Evolutionary conservation across 2,113 vertebrate species (phyloP), one percentile per base, ranked within the genome.

Genomic region (Xiphorhynchus elegans): DNA sequence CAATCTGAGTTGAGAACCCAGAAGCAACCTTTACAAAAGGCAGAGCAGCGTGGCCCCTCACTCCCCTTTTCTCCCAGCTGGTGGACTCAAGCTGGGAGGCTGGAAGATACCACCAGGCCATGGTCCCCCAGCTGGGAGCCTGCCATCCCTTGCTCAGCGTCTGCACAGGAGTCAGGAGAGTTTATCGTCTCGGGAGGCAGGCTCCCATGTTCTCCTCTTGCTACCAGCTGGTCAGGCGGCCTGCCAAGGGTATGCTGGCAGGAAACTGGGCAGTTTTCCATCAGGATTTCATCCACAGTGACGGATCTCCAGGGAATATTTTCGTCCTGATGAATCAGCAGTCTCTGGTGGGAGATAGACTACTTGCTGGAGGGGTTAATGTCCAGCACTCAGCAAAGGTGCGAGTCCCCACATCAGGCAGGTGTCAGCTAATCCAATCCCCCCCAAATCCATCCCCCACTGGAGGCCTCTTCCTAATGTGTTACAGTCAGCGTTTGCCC

Each of bases 251-350:
- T 59, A 44, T 67, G 85, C 96, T 96, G 94, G 92, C 95, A 96
- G 96, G 96, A 96, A 94, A 92, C 79, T 8, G 35, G 93, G 93
- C 52, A 39, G 64, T 35, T 90, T 95, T 95, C 96, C 95, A 95
- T 90, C 73, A 92, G 93, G 91, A 96, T 96, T 87, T 95, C 91
- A 91, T 91, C 92, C 3, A 0, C 81, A 17, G 76, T 5, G 23
- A 81, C 3, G 2, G 56, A 78, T 81, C 95, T 84, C 91, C 1
- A 8, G 95, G 86, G 95, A 89, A 87, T 84, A 63, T 95, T 95
- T 93, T 80, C 10, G n/a, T 81, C 68, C 91, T 95, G 95, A 96
- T 97, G 96, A 96, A 90, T 97, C 90, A 96, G 96, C 96, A 95
- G 80, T 89, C 83, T 63, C n/a, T 31, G 73, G 79, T 86, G 83